A percentile compares a stretch with the other conserved stretches of the same genome.
These are phyloP conservation scores for Sminthurides bifidus DNA, from an alignment of 1,140 invertebrate species.

Conservation along the genomic window DNA sequence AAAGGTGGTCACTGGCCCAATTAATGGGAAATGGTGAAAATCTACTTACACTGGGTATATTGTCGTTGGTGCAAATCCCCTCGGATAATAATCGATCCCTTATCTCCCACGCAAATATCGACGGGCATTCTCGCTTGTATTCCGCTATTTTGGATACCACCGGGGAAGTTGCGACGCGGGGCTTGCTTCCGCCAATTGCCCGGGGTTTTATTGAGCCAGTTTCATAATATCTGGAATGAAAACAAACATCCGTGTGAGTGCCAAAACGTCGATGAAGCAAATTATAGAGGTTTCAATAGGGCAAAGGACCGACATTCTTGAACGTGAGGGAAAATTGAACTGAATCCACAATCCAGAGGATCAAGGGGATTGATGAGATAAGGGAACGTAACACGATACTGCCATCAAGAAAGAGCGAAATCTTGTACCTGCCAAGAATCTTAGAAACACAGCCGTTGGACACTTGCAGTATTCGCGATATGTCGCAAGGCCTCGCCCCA, in stretches of 20 bases:
- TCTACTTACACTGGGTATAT: slow-evolving; percentile 92
- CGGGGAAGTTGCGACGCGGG: slow-evolving; percentile 84
- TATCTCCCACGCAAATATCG: slow-evolving; percentile 98
- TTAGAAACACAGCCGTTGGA: slow-evolving; percentile 93
- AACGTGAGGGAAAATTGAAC: too few relatives aligned
- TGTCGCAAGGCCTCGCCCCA: slow-evolving; percentile 94
- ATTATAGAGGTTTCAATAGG: too few relatives aligned
- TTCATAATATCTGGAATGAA: slow-evolving; percentile 76
- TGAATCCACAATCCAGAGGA: too few relatives aligned
- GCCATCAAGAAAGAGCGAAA: too few relatives aligned
- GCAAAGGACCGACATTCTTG: too few relatives aligned
- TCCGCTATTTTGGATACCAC: slow-evolving; percentile 89
- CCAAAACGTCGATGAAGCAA: too few relatives aligned
- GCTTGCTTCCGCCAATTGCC: slow-evolving; percentile 91
- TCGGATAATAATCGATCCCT: slow-evolving; percentile 88
- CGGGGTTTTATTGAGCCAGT: slow-evolving; percentile 92
- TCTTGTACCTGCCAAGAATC: slow-evolving; percentile 76
- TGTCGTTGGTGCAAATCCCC: slow-evolving; percentile 95
- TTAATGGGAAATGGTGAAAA: too few relatives aligned
- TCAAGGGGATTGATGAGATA: too few relatives aligned
- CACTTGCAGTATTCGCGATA: slow-evolving; percentile 89
- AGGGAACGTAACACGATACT: too few relatives aligned
- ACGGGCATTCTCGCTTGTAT: slow-evolving; percentile 92
- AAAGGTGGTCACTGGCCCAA: too few relatives aligned
- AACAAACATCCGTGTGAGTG: slow-evolving; percentile 25